phyloP scores from a whole-genome alignment of 2,113 vertebrate genomes.

The Psilopogon haemacephalus region DNA sequence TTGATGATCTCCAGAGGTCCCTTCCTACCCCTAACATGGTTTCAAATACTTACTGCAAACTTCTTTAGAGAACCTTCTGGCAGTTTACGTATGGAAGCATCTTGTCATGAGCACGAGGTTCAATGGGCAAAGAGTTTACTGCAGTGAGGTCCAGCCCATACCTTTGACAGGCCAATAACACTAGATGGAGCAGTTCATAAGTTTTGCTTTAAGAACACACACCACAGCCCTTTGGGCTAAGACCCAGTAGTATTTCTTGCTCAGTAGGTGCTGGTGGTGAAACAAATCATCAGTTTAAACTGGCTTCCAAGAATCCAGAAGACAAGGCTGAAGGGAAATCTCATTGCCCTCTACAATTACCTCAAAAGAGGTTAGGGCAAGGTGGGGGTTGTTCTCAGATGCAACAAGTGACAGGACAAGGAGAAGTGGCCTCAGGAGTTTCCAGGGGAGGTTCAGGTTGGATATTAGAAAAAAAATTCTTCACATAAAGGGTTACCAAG shows the following conservation, averaged over 20 bases:
- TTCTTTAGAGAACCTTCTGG: neutral
- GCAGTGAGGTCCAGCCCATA: neutral
- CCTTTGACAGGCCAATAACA: neutral
- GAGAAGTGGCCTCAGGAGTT: too few relatives aligned
- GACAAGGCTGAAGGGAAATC: too few relatives aligned
- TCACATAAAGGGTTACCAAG: too few relatives aligned
- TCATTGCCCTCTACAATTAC: too few relatives aligned
- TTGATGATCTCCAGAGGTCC: too few relatives aligned
- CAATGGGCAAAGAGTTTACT: neutral
- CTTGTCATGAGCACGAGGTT: neutral
- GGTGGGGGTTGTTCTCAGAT: too few relatives aligned
- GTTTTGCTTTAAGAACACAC: neutral
- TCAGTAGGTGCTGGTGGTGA: neutral
- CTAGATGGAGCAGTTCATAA: neutral
- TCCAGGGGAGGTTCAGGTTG: too few relatives aligned
- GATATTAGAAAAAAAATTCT: too few relatives aligned
- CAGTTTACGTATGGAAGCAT: accelerated
- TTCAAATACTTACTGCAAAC: neutral
- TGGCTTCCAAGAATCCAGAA: neutral
- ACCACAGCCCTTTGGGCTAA: accelerated
- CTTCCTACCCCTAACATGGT: neutral
- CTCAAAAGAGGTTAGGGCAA: too few relatives aligned
- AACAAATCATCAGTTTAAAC: neutral
- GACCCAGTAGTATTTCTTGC: accelerated
- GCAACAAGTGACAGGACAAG: too few relatives aligned